Conservation (phyloP, 2,888 invertebrate species). For the Hyalella azteca region DNA sequence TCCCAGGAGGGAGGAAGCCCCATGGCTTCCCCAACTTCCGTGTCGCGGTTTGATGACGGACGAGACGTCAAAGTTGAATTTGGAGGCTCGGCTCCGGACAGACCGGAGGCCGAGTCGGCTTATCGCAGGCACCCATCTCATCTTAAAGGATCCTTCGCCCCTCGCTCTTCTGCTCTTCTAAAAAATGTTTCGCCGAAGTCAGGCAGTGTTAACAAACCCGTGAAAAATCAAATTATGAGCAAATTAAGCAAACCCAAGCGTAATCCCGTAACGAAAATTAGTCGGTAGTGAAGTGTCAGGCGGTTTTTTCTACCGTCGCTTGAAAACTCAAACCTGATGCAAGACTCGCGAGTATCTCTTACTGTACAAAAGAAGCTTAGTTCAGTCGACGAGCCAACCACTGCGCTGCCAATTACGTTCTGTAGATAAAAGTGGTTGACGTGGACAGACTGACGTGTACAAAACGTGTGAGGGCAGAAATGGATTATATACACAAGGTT, state of each 20-base stretch:
- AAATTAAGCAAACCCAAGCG: constrained; percentile 6
- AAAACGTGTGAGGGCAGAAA: not conserved
- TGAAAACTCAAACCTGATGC: not conserved
- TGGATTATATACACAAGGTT: not conserved
- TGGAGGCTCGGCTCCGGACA: not conserved
- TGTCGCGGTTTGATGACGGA: not conserved
- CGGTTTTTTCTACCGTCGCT: not conserved
- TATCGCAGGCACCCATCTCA: not conserved
- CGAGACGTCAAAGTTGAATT: not conserved
- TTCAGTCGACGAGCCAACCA: not conserved
- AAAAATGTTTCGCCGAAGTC: not conserved
- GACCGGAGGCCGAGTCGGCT: not conserved
- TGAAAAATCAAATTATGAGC: not conserved
- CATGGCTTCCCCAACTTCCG: not conserved
- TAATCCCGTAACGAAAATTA: not conserved
- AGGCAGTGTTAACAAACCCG: not conserved
- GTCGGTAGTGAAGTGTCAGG: not conserved
- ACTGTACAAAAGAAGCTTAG: not conserved
- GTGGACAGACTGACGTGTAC: not conserved
- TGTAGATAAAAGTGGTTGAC: not conserved
- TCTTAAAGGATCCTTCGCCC: not conserved
- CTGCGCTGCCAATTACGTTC: too few species aligned
- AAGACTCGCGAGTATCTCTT: constrained; percentile 6
- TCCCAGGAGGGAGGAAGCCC: not conserved
- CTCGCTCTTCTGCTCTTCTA: not conserved